These are phyloP conservation scores for Discoglossus pictus DNA, from an alignment of 2,797 vertebrate genomes.

Conservation along the genomic window DNA sequence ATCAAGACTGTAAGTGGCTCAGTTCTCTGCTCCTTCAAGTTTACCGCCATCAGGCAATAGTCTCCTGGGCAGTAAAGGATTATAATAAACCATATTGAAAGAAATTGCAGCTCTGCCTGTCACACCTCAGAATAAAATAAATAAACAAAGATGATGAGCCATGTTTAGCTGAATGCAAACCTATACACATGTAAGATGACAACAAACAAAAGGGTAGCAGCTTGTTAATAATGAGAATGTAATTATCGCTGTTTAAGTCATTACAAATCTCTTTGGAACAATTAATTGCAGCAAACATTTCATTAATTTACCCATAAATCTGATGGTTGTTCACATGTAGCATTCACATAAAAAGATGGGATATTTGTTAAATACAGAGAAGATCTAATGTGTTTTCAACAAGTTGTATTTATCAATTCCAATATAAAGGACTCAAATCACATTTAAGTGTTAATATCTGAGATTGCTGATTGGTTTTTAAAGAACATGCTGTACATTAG, in stretches of 20 bases:
- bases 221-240: conserved; percentile 25
- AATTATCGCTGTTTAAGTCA: conserved; percentile 16
- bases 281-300: not conserved
- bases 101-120: conserved; percentile 3
- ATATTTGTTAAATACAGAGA: too few species aligned
- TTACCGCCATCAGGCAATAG: conserved; percentile 8
- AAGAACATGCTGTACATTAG: too few species aligned
- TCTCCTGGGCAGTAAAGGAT: not conserved
- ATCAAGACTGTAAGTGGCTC: too few species aligned
- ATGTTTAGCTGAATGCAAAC: conserved; percentile 18
- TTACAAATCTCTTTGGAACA: conserved; percentile 11
- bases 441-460: too few species aligned
- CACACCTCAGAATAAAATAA: conserved; percentile 15
- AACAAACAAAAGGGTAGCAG: conserved; percentile 11
- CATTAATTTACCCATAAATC: not conserved
- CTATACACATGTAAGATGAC: conserved; percentile 9
- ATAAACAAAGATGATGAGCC: conserved; percentile 1
- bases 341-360: too few species aligned
- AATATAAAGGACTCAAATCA: too few species aligned
- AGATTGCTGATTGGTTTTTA: too few species aligned
- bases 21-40: conserved; percentile 14
- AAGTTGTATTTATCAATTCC: too few species aligned
- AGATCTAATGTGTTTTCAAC: too few species aligned
- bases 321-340: too few species aligned
- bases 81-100: conserved; percentile 16